Base-by-base conservation (phyloP, 2,797 vertebrate species). In the Pristis pectinata region DNA sequence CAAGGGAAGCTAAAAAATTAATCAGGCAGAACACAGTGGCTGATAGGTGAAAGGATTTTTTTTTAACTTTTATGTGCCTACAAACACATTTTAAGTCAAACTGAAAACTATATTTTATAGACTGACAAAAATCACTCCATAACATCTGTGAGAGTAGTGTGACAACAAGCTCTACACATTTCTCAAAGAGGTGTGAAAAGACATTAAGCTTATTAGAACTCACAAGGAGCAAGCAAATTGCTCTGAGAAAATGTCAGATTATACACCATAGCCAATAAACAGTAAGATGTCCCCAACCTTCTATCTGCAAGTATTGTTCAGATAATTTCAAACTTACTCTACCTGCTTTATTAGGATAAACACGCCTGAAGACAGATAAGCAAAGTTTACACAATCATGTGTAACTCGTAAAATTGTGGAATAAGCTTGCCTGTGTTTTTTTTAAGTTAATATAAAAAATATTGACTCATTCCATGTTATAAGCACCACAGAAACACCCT, bases 171-270 rank as follows among this genome's bases (percentile, higher is more conserved):
- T 8, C 94, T 94, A 24, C 77, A 94, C 2, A 94, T 96, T 95
- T 95, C 93, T 94, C 95, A 80, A 94, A 61, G 70, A 64, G 49
- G 95, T 95, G 94, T 95, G 94, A 94, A 9, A 95, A 94, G 82
- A 95, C 76, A 94, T 95, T 79, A 95, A 59, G 37, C 95, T 89
- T 94, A 77, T 94, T 44, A 95, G 95, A 94, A 95, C 95, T 96
- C 96, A 96, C 95, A 95, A 94, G 70, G 94, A 59, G 95, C 22
- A 37, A 3, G 77, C 93, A 89, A 95, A 95, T 91, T 95, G 95
- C 94, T 95, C 95, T 94, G 95, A 59, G 95, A 94, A 94, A 95
- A 95, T 96, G 95, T 94, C 95, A 95, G 94, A 97, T 96, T 96
- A 96, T 94, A 95, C 95, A 95, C 95, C 94, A 93, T 95, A 95